A percentile compares a stretch with the other conserved stretches of the same genome.
phyloP scores from a whole-genome alignment of 2,113 vertebrate species.

The Coptodon rendalli region DNA sequence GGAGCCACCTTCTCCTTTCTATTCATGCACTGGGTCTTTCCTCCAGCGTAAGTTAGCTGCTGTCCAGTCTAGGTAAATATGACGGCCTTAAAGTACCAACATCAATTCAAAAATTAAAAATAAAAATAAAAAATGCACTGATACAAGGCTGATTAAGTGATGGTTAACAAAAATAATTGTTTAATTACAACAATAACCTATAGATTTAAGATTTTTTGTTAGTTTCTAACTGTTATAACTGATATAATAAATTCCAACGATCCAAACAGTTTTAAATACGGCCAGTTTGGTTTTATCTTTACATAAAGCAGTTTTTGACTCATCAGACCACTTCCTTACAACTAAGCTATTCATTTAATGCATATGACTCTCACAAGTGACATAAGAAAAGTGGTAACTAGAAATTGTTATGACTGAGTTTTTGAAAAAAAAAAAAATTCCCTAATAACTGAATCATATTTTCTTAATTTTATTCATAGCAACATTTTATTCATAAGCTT shows the following conservation, averaged over 20 bases:
- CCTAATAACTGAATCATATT: background rate
- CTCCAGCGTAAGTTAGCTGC: slow-evolving; percentile 1
- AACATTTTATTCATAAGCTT: background rate
- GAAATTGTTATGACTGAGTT: background rate
- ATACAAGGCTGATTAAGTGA: background rate
- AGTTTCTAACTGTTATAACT: background rate
- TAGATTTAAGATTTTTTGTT: background rate
- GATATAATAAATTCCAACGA: background rate
- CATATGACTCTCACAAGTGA: background rate
- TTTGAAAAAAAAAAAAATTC: background rate
- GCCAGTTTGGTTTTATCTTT: background rate
- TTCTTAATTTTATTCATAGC: background rate
- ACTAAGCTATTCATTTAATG: background rate
- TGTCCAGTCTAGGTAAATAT: slow-evolving; percentile 16
- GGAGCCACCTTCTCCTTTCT: background rate
- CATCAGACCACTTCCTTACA: background rate
- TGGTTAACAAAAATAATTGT: background rate
- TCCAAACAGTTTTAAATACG: background rate
- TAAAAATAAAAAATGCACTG: background rate
- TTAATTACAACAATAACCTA: background rate
- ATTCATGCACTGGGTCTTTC: background rate
- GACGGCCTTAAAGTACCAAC: background rate
- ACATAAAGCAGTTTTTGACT: background rate
- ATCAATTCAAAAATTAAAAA: background rate
- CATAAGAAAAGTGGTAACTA: background rate